These are phyloP conservation scores for Amblyopsis hoosieri DNA, from an alignment of 2,797 vertebrate species.

Conservation along the genomic window DNA sequence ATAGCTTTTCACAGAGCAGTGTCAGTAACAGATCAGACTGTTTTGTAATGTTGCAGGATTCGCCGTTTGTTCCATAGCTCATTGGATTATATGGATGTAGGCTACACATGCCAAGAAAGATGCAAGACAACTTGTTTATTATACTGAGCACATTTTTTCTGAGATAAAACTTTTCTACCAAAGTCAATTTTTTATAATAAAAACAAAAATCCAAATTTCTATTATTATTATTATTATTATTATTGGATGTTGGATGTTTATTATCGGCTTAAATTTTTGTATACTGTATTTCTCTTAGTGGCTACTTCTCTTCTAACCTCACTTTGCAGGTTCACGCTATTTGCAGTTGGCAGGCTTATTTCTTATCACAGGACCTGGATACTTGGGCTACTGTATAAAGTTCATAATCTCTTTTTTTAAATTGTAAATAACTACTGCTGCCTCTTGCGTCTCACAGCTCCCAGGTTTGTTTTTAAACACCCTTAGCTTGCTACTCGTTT, in stretches of 20 bases:
- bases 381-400: no score
- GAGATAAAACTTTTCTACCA: conserved; percentile 74
- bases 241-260: conserved; percentile 45
- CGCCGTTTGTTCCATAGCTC: conserved; percentile 43
- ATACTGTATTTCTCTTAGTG: no score
- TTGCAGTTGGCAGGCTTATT: no score
- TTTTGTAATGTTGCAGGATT: conserved; percentile 44
- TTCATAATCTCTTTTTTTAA: not conserved
- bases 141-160: conserved; percentile 50
- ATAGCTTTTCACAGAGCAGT: conserved; percentile 27
- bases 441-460: no score
- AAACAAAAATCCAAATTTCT: conserved; percentile 36
- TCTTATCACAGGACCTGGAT: no score
- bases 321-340: no score
- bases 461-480: conserved; percentile 7
- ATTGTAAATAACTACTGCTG: conserved; percentile 4
- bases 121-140: conserved; percentile 44
- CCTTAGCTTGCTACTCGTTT: conserved; percentile 3
- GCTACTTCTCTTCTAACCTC: no score
- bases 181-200: conserved; percentile 69
- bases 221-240: conserved; percentile 59
- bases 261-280: no score
- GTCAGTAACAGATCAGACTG: conserved; percentile 31
- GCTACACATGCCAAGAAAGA: conserved; percentile 35
- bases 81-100: conserved; percentile 32